Base-by-base conservation (phyloP, 2,888 invertebrate genomes). In the Temnothorax unifasciatus region DNA sequence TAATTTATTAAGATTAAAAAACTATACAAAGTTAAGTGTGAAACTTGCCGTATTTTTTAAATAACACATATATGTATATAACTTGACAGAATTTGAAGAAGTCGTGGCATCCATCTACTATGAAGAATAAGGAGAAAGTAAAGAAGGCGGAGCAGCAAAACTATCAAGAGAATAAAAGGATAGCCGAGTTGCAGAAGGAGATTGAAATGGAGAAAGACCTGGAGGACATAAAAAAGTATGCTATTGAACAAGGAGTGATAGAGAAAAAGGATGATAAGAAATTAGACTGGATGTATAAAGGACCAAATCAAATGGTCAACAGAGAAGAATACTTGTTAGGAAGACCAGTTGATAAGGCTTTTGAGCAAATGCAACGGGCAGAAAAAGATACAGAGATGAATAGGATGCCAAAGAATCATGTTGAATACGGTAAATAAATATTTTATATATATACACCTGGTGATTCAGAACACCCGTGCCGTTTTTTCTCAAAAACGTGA, bases 291-390 rank as follows among this genome's bases (percentile, higher is more conserved):
- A 98, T 98, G 98, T 98, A 98, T 93, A 97, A 98, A 96, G 96
- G 96, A 5, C 95, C 96, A 9, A 95, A 95, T 83, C 95, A 95
- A 71, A 95, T 96, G 89, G 96, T 97, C 0, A 97, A 98, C 90
- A 96, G 97, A 44, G 99, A 99, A 94, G 98, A 99, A 87, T 99
- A 99, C 95, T 95, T 99, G 38, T 95, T 98, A 54, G 99, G 99
- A 0, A 96, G 97, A 92, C 95, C 97, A 64, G 96, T 98, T 82
- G 98, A 98, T 91, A 98, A 98, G 95, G 96, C 97, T 74, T 97
- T 98, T 95, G 97, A 98, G 86, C 95, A 96, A 86, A 92, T 97
- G 77, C 96, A 96, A 77, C 95, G 96, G 29, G 95, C 96, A 84
- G 97, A 97, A 91, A 94, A 94, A 84, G 96, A 96, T 89, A 92